Percentiles rank a stretch among this genome's conserved stretches.
These are phyloP conservation scores for Quadriops clusia DNA, from an alignment of 2,888 invertebrate species.

Conservation along the genomic window DNA sequence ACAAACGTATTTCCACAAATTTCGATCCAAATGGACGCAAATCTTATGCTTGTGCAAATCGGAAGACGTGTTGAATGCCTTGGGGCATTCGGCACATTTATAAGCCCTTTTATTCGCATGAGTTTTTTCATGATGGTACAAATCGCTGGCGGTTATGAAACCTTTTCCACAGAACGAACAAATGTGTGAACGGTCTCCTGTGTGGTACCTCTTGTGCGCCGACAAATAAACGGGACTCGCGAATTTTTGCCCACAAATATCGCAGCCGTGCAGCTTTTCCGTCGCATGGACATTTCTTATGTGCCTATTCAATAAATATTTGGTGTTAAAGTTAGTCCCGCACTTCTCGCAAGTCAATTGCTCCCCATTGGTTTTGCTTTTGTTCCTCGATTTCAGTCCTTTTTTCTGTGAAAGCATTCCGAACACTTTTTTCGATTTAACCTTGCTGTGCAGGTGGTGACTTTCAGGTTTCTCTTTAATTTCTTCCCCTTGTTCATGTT, in stretches of 20 bases:
- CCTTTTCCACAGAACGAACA: slow-evolving; percentile 37
- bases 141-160: slow-evolving; percentile 29
- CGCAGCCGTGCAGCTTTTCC: slow-evolving; percentile 28
- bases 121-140: slow-evolving; percentile 32
- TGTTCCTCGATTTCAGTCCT: slow-evolving; percentile 13
- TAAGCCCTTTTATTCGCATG: slow-evolving; percentile 30
- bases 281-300: slow-evolving; percentile 28
- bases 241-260: slow-evolving; percentile 27
- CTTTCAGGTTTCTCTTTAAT: slow-evolving; percentile 4
- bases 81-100: slow-evolving; percentile 28
- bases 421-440: slow-evolving; percentile 10
- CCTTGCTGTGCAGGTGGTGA: slow-evolving; percentile 3
- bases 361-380: too few species aligned
- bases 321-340: slow-evolving; percentile 23
- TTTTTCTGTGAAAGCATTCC: slow-evolving; percentile 15
- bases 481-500: slow-evolving; percentile 9
- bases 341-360: slow-evolving; percentile 23
- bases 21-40: slow-evolving; percentile 28
- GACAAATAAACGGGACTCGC: slow-evolving; percentile 28
- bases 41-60: slow-evolving; percentile 31
- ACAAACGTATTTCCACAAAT: slow-evolving; percentile 29
- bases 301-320: slow-evolving; percentile 27
- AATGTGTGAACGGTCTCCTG: slow-evolving; percentile 26
- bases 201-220: slow-evolving; percentile 22
- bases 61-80: slow-evolving; percentile 31